Conservation (phyloP, 2,888 invertebrate genomes). For the Lacanobia wlatinum region DNA sequence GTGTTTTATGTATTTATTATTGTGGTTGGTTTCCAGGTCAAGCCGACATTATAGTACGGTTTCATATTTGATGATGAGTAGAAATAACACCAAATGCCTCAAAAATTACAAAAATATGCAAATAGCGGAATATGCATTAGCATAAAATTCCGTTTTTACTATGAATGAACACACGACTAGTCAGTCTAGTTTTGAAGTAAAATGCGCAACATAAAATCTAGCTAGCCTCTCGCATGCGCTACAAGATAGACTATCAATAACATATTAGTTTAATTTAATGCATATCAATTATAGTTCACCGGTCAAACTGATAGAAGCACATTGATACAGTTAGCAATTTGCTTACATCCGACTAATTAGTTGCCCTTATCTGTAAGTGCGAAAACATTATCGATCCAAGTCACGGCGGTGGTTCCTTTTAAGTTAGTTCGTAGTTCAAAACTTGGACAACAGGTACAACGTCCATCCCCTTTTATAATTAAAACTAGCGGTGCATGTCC, state of each 20-base stretch:
- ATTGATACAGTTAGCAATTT: conserved; percentile 51
- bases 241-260: conserved; percentile 16
- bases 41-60: conserved; percentile 2
- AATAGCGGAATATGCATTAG: conserved; percentile 29
- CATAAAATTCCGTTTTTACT: conserved; percentile 20
- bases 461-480: conserved; percentile 40
- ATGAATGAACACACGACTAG: conserved; percentile 23
- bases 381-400: conserved; percentile 54
- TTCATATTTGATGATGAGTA: conserved; percentile 27
- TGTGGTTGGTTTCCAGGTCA: conserved; percentile 44
- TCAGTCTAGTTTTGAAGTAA: conserved; percentile 19
- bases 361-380: conserved; percentile 46
- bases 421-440: conserved; percentile 39
- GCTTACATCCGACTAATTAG: conserved; percentile 56
- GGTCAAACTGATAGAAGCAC: conserved; percentile 32
- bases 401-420: conserved; percentile 49
- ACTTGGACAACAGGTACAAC: conserved; percentile 39
- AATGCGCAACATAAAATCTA: conserved; percentile 29
- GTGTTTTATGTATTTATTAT: conserved; percentile 45
- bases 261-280: conserved; percentile 26
- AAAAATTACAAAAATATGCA: conserved; percentile 32
- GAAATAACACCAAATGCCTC: conserved; percentile 9
- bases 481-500: conserved; percentile 62
- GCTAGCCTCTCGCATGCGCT: background rate
- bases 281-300: conserved; percentile 45